Evolutionary conservation across 2,797 vertebrate genomes (phyloP), one percentile per base, ranked within the genome.

Genomic region (Staurois parvus): DNA sequence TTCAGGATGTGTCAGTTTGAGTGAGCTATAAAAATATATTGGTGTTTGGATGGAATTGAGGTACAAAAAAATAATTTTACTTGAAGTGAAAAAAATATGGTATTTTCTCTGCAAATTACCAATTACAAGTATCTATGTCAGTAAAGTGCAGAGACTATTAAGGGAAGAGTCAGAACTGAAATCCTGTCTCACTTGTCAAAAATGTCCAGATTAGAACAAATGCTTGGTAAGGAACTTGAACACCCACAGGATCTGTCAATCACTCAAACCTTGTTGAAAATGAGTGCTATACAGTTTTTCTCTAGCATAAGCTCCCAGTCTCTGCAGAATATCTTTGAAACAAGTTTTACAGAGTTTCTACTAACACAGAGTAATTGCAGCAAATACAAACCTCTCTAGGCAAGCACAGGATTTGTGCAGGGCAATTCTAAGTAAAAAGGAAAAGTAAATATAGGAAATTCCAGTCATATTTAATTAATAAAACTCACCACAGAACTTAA

Each of bases 11-110:
- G 45, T 70, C 82, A 77, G 74, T 77, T 48, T 21, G 17, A 34
- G 48, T 12, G 8, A 76, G 62, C 37, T 68, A 77, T 77, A 70
- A 84, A 68, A 76, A 29, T 34, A 66, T 48, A 76, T 9, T 24
- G 24, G n/a, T 45, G 48, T 77, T 84, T 83, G 81, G 81, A 83
- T 26, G 62, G 17, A 76, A 73, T 56, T 84, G 73, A 84, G 62
- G 59, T 69, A 72, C 11, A 80, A 80, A 37, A 52, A 48, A 19
- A 48, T 2, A 4, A 45, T 45, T 13, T n/a, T 67, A 17, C 32
- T 37, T 32, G 24, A 59, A 52, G 2, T 62, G 10, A 70, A 80
- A 37, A 37, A 28, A 80, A 28, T n/a, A 42, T 74, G 72, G 37
- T 73, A 37, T 45, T 73, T 21, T 72, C 30, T 37, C n/a, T n/a